Evolutionary conservation across 2,888 invertebrate species (phyloP).

Genomic region (Protonemura montana): DNA sequence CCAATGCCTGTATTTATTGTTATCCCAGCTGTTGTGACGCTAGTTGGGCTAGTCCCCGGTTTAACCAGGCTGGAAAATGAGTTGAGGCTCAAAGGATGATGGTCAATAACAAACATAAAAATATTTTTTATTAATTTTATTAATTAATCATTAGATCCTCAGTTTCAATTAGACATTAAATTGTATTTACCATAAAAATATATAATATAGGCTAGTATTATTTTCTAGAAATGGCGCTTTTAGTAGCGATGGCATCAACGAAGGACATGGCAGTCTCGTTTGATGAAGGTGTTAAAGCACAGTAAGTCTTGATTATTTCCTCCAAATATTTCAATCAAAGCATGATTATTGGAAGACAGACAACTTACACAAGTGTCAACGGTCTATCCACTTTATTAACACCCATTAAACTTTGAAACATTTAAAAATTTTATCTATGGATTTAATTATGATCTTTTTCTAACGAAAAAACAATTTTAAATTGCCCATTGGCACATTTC

Average conservation of each 20-base stretch:
- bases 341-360: constrained; percentile 7
- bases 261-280: background rate
- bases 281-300: background rate
- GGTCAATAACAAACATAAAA: background rate
- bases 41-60: too few relatives aligned
- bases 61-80: background rate
- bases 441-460: background rate
- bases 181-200: constrained; percentile 40
- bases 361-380: background rate
- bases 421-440: background rate
- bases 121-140: constrained; percentile 16
- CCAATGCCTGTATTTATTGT: too few relatives aligned
- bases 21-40: too few relatives aligned
- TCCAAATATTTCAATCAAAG: background rate
- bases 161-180: constrained; percentile 2
- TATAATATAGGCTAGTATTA: constrained; percentile 31
- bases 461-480: background rate
- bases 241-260: background rate
- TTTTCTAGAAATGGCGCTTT: constrained; percentile 15
- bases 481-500: background rate
- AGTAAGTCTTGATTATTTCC: constrained; percentile 12
- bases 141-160: constrained; percentile 22
- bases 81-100: too few relatives aligned
- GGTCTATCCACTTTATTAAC: background rate
- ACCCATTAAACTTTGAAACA: background rate